These are phyloP conservation scores for Amniataba percoides DNA, from an alignment of 2,797 vertebrate genomes.

Conservation along the genomic window DNA sequence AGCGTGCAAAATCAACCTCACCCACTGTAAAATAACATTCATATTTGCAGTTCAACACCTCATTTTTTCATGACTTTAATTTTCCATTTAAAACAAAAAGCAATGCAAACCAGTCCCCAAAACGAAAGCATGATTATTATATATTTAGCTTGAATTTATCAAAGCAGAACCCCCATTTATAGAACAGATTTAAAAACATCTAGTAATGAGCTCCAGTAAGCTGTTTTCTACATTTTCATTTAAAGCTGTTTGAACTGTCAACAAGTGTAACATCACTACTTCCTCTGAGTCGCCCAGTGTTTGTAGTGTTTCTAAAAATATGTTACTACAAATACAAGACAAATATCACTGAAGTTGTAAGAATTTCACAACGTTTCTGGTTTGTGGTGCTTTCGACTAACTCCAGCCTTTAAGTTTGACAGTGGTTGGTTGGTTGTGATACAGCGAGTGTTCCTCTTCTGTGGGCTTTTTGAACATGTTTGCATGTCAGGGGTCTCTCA, in stretches of 20 bases:
- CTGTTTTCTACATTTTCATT: slow-evolving; percentile 1
- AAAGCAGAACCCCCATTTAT: neutral
- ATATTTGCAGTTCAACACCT: neutral
- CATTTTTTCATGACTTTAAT: neutral
- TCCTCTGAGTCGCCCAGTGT: neutral
- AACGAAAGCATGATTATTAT: neutral
- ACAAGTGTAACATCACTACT: neutral
- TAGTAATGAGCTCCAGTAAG: neutral
- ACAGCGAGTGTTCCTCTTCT: neutral
- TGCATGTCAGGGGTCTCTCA: slow-evolving; percentile 45
- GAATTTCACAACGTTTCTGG: neutral
- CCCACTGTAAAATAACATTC: neutral
- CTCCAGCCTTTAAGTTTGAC: neutral
- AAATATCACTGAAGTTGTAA: neutral
- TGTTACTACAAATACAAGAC: neutral
- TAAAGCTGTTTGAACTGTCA: neutral
- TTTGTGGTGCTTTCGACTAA: neutral
- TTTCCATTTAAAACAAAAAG: neutral
- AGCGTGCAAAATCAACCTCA: slow-evolving; percentile 17
- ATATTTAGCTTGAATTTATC: neutral
- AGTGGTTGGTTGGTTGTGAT: too few relatives aligned
- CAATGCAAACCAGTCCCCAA: neutral
- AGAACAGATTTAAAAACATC: neutral
- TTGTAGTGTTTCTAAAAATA: neutral
- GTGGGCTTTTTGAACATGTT: neutral